Evolutionary conservation across 2,888 invertebrate genomes (phyloP).

Genomic region (Hipparchia semele): DNA sequence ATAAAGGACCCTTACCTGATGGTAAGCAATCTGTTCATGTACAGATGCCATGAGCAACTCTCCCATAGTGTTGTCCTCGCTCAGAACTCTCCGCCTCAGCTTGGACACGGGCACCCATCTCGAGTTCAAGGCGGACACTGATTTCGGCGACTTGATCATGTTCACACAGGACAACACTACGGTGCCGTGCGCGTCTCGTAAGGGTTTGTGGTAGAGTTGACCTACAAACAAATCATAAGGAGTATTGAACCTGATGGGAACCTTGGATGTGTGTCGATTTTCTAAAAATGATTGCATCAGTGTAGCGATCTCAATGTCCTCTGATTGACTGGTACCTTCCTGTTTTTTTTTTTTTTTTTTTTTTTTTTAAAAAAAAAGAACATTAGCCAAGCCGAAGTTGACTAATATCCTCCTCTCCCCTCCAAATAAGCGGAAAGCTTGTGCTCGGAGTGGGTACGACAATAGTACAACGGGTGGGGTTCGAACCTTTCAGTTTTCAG

Average conservation of each 20-base stretch:
- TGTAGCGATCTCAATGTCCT: too few species aligned
- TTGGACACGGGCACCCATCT: constrained; percentile 96
- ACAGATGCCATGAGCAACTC: constrained; percentile 94
- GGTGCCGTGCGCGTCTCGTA: constrained; percentile 94
- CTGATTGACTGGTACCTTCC: too few species aligned
- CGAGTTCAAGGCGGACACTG: constrained; percentile 94
- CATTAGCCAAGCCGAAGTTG: too few species aligned
- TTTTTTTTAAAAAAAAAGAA: too few species aligned
- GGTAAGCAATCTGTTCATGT: constrained; percentile 88
- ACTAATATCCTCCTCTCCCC: too few species aligned
- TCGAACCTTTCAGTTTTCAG: too few species aligned
- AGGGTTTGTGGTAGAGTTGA: constrained; percentile 95
- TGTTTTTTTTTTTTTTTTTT: too few species aligned
- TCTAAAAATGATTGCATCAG: too few species aligned
- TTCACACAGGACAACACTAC: constrained; percentile 95
- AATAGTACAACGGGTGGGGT: too few species aligned
- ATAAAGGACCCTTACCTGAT: constrained; percentile 79
- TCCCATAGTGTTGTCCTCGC: constrained; percentile 89
- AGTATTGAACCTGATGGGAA: background rate
- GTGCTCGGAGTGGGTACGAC: too few species aligned
- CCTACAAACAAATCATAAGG: constrained; percentile 67
- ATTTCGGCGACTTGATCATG: constrained; percentile 89
- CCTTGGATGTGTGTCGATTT: too few species aligned
- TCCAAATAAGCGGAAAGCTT: too few species aligned
- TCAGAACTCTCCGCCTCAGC: constrained; percentile 89